Evolutionary conservation across 2,797 vertebrate genomes (phyloP), one percentile per base, ranked within the genome.

Genomic region (Hemibagrus guttatus): DNA sequence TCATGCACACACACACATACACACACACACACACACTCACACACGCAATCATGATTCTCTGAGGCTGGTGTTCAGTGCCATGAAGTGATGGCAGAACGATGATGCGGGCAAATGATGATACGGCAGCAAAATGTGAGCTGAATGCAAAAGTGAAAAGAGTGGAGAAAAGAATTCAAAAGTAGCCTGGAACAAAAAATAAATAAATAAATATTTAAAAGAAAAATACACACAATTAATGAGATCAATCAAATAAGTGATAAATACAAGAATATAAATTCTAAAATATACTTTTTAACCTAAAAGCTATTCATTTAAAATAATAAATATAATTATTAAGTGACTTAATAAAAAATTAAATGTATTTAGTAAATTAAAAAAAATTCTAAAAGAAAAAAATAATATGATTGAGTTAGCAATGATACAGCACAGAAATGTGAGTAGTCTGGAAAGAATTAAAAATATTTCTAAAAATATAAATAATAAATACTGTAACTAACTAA

Each of bases 11-110:
- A 46, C 63, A 58, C 84, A 42, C 74, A 78, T 71, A 52, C 71
- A 52, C 83, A 42, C 74, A 85, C 58, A 66, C 83, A 64, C 49
- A 71, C 83, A 64, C 26, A 76, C n/a, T n/a, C 68, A 84, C 83
- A 63, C 54, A 61, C 46, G 8, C 46, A 49, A 49, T 31, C 56
- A 12, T 42, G 9, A n/a, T n/a, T 19, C n/a, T 19, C 35, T 46
- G 35, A 72, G 64, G 16, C 21, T 56, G 64, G 81, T 16, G 19
- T 39, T 7, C 54, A 79, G 76, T 58, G 39, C 26, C 79, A 63
- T 49, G 2, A 6, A 28, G 46, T 56, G 82, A 71, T 58, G 46
- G n/a, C 31, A 26, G 49, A 56, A 56, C 14, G 21, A 58, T 16
- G 81, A 83, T 35, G 49, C 21, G 0, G 64, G n/a, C 28, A 31